These are phyloP conservation scores for Formicarius rufipectus DNA, from an alignment of 2,113 vertebrate genomes.

Conservation along the genomic window DNA sequence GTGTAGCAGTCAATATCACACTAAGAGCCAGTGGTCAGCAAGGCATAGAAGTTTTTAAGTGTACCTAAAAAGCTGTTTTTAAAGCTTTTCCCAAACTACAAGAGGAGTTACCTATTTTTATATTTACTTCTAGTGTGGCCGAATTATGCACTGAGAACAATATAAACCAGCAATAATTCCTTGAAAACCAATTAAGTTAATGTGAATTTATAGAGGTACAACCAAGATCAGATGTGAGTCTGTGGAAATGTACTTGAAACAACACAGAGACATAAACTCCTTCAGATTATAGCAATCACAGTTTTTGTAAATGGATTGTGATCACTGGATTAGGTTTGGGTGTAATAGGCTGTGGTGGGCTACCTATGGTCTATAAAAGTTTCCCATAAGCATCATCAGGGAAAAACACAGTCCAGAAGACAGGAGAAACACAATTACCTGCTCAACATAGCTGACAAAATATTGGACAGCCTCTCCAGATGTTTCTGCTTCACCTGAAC, in stretches of 20 bases:
- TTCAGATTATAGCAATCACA: neutral
- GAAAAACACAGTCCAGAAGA: neutral
- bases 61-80: neutral
- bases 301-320: neutral
- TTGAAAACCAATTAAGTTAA: neutral
- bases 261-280: neutral
- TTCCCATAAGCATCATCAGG: neutral
- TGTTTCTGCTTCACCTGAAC: neutral
- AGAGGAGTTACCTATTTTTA: neutral
- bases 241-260: neutral
- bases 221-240: neutral
- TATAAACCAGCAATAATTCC: neutral
- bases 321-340: neutral
- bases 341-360: neutral
- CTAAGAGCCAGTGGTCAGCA: neutral
- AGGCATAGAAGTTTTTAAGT: neutral
- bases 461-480: neutral
- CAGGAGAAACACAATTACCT: neutral
- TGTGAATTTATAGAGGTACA: neutral
- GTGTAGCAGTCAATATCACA: neutral
- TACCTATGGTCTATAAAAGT: neutral
- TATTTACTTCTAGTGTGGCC: neutral
- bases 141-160: neutral
- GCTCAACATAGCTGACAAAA: neutral
- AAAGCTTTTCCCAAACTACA: neutral